phyloP scores from a whole-genome alignment of 1,140 invertebrate genomes.

The Meloidogyne chitwoodi region DNA sequence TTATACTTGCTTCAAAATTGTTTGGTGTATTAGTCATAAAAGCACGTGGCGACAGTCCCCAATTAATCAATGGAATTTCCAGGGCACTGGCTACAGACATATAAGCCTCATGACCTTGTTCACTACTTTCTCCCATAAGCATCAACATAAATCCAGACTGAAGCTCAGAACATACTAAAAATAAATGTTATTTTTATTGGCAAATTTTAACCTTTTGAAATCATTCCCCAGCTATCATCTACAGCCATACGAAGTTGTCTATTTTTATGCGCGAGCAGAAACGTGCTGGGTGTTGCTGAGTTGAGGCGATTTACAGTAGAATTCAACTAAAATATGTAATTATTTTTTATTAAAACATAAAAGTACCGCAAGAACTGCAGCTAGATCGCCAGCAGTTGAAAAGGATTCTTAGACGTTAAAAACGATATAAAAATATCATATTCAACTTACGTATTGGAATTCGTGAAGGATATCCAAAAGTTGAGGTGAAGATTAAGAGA shows the following conservation, averaged over 20 bases:
- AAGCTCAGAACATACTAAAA: conserved; percentile 47
- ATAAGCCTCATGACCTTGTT: conserved; percentile 43
- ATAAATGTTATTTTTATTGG: not conserved
- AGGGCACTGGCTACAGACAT: conserved; percentile 38
- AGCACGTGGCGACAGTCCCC: conserved; percentile 19
- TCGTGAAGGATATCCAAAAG: conserved; percentile 36
- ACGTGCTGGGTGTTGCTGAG: conserved; percentile 13
- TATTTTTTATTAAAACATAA: not conserved
- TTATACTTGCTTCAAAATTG: conserved; percentile 55
- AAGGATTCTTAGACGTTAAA: not conserved
- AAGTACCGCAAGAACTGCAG: not conserved
- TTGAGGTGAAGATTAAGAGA: not conserved
- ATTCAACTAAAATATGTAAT: conserved; percentile 33
- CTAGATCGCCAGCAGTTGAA: not conserved
- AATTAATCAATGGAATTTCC: conserved; percentile 50
- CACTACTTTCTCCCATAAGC: conserved; percentile 41
- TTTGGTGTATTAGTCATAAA: conserved; percentile 15
- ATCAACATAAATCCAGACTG: conserved; percentile 51
- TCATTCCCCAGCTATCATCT: conserved; percentile 49
- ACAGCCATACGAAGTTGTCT: conserved; percentile 32
- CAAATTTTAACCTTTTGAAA: conserved; percentile 33
- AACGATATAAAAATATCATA: not conserved
- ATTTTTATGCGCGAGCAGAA: conserved; percentile 40
- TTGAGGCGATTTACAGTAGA: conserved; percentile 39
- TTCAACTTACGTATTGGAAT: conserved; percentile 45